These are phyloP conservation scores for Subanguina moxae DNA, from an alignment of 1,140 invertebrate genomes.

Conservation along the genomic window DNA sequence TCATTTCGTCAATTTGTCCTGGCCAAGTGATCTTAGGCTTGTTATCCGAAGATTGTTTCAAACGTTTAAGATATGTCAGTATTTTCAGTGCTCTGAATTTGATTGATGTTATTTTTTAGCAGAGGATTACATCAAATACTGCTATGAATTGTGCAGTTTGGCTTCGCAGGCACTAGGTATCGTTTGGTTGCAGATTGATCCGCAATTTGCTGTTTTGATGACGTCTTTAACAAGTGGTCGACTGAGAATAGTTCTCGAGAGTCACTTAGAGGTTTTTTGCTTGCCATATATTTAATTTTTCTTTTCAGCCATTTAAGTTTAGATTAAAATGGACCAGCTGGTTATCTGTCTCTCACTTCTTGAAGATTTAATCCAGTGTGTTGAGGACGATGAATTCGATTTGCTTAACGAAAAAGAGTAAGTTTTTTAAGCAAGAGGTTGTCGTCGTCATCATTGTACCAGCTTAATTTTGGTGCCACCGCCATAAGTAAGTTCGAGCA, in stretches of 20 bases:
- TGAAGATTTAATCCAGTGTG: constrained; percentile 12
- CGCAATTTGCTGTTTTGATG: constrained; percentile 8
- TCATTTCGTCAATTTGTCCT: neutral
- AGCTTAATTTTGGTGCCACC: neutral
- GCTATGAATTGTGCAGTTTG: constrained; percentile 1
- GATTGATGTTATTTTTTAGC: constrained; percentile 2
- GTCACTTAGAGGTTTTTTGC: constrained; percentile 1
- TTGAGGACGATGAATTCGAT: neutral
- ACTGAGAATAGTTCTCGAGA: neutral
- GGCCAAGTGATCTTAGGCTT: constrained; percentile 4
- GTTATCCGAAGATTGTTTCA: constrained; percentile 3
- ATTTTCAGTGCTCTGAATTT: neutral
- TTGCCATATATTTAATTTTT: neutral
- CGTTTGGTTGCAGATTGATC: neutral
- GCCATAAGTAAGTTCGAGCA: constrained; percentile 2
- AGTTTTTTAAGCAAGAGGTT: neutral
- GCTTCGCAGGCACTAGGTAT: constrained; percentile 2
- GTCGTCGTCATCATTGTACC: neutral
- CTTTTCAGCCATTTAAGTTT: neutral
- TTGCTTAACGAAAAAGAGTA: neutral
- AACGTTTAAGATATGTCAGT: constrained; percentile 13
- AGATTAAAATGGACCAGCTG: constrained; percentile 9
- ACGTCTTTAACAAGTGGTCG: constrained; percentile 6
- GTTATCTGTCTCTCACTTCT: neutral
- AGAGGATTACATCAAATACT: neutral